Evolutionary conservation across 1,140 invertebrate genomes (phyloP).

Genomic region (Drosophila jambulina): DNA sequence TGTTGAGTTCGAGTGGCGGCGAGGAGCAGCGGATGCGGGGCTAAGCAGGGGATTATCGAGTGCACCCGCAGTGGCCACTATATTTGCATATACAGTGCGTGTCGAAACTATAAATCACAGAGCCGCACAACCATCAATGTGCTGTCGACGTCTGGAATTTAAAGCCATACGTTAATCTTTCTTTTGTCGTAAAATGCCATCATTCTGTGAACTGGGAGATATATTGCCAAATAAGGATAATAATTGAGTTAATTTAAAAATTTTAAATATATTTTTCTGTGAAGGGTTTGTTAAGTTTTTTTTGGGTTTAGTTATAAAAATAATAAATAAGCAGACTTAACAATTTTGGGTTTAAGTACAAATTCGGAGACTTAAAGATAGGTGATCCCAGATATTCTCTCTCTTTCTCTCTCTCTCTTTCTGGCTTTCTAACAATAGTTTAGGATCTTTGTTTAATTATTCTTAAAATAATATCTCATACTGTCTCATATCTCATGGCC

Average conservation of each 20-base stretch:
- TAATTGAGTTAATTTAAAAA: background rate
- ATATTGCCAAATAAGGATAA: background rate
- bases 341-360: too few relatives aligned
- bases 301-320: too few relatives aligned
- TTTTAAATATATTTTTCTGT: background rate
- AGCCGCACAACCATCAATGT: constrained; percentile 17
- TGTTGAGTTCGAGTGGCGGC: constrained; percentile 27
- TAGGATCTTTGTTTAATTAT: too few relatives aligned
- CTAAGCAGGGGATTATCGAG: constrained; percentile 56
- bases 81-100: constrained; percentile 56
- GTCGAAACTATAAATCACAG: constrained; percentile 49
- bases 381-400: too few relatives aligned
- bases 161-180: constrained; percentile 9
- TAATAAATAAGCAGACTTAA: too few relatives aligned
- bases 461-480: too few relatives aligned
- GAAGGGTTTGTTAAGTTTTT: too few relatives aligned
- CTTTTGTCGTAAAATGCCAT: constrained; percentile 8
- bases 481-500: too few relatives aligned
- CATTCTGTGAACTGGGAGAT: background rate
- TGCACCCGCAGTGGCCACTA: constrained; percentile 42
- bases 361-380: too few relatives aligned
- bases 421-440: too few relatives aligned
- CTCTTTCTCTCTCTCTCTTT: too few relatives aligned
- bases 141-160: constrained; percentile 18
- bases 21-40: background rate